Evolutionary conservation across 2,888 invertebrate genomes (phyloP), one percentile per base, ranked within the genome.

Genomic region (Amphiduros pacificus): DNA sequence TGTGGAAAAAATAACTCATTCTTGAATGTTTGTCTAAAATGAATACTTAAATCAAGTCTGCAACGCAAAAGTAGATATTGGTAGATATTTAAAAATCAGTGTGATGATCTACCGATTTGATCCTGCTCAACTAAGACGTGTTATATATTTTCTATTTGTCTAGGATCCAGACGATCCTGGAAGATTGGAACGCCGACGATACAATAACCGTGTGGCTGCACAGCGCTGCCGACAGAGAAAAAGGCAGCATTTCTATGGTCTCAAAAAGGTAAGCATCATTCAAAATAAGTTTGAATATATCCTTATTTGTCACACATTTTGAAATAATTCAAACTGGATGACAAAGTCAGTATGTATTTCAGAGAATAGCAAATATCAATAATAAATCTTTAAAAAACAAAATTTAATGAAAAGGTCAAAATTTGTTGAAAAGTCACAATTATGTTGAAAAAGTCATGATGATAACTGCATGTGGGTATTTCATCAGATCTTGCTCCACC

Each of bases 201-300:
- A 40, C 3, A 58, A 48, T 27, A 58, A 58, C 51, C 58, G 58
- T 3, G 58, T 58, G 6, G 58, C 58, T 4, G 58, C 58, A 22
- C 58, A 58, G 26, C 49, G 48, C 17, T 58, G 58, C 24, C 58
- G 58, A 1, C 50, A 50, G 17, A 26, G 58, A 11, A 44, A 58
- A 22, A 27, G 58, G 27, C 49, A 58, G 14, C 50, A 58, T 32
- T 40, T 48, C 27, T n/a, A 48, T 24, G 58, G 58, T 1, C 50
- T 58, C 32, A 58, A 32, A 31, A 58, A 58, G 58, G 58, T 58
- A 51, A 6, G 29, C 24, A 22, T 11, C n/a, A 51, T 6, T 27
- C 11, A 14, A 36, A 36, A 36, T 36, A 36, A 36, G 17, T 36
- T 14, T 36, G 36, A 14, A 36, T 36, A 17, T 17, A 36, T 14